A percentile compares a stretch with the other conserved stretches of the same genome.
Conservation (phyloP, 2,888 invertebrate species). For the Apotomis capreana region DNA sequence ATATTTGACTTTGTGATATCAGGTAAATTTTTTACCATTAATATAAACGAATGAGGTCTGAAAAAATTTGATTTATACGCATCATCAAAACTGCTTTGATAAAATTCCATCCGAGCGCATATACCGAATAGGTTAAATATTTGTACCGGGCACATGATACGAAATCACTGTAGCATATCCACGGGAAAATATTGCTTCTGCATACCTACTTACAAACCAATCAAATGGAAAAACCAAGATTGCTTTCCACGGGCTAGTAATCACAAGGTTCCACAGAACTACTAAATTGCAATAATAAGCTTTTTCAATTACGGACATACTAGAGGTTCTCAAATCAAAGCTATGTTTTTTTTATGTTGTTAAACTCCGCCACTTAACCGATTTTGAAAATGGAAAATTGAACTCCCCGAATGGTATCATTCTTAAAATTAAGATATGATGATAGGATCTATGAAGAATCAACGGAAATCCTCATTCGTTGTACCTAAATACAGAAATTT, state of each 20-base stretch:
- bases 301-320: no score
- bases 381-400: no score
- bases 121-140: conserved; percentile 57
- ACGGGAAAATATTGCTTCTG: conserved; percentile 23
- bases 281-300: neutral
- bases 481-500: no score
- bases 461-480: no score
- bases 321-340: no score
- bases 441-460: no score
- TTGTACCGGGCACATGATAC: conserved; percentile 26
- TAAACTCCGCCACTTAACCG: no score
- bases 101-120: conserved; percentile 64
- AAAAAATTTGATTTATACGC: conserved; percentile 53
- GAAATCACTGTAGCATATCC: conserved; percentile 21
- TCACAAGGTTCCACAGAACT: neutral
- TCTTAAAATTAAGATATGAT: no score
- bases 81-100: conserved; percentile 60
- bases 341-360: no score
- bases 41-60: conserved; percentile 37
- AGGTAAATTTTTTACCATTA: conserved; percentile 25
- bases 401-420: no score
- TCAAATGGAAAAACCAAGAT: conserved; percentile 3
- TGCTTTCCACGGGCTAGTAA: neutral
- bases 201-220: conserved; percentile 11
- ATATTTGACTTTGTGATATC: neutral